Evolutionary conservation across 2,888 invertebrate genomes (phyloP).

Genomic region (Nycteola revayana): DNA sequence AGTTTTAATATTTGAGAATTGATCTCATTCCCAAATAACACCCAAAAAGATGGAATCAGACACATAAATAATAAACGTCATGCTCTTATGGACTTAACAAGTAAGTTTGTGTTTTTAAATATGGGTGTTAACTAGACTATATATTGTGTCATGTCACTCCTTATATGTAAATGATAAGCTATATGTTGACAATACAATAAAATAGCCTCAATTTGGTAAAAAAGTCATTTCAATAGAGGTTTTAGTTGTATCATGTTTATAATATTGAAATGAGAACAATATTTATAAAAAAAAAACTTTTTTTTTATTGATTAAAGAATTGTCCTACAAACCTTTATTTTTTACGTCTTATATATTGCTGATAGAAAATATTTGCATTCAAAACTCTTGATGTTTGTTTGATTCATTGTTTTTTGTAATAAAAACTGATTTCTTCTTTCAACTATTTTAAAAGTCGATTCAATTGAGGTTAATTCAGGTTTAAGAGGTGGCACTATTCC

Average conservation of each 20-base stretch:
- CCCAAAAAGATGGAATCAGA: conserved; percentile 18
- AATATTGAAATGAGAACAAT: conserved; percentile 6
- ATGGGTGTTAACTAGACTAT: conserved; percentile 9
- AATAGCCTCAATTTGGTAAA: conserved; percentile 15
- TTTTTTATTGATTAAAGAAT: too few relatives aligned
- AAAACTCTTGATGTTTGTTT: too few relatives aligned
- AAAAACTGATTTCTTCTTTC: too few relatives aligned
- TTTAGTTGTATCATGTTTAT: conserved; percentile 15
- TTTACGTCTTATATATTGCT: too few relatives aligned
- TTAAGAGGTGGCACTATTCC: too few relatives aligned
- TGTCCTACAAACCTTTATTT: too few relatives aligned
- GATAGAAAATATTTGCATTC: too few relatives aligned
- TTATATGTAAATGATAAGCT: conserved; percentile 14
- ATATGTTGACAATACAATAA: conserved; percentile 16
- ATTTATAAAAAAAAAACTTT: conserved; percentile 8
- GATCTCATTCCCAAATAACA: too few relatives aligned
- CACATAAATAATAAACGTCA: conserved; percentile 25
- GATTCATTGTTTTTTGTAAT: too few relatives aligned
- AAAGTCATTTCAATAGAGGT: conserved; percentile 13
- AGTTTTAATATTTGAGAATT: too few relatives aligned
- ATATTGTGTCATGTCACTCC: conserved; percentile 9
- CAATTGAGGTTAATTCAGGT: too few relatives aligned
- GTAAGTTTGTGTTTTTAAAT: conserved; percentile 12
- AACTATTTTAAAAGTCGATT: too few relatives aligned
- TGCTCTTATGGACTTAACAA: conserved; percentile 10